Percentiles rank a stretch among this genome's conserved stretches.
Evolutionary conservation across 2,797 vertebrate species (phyloP).

Genomic region (Limnodromus scolopaceus): DNA sequence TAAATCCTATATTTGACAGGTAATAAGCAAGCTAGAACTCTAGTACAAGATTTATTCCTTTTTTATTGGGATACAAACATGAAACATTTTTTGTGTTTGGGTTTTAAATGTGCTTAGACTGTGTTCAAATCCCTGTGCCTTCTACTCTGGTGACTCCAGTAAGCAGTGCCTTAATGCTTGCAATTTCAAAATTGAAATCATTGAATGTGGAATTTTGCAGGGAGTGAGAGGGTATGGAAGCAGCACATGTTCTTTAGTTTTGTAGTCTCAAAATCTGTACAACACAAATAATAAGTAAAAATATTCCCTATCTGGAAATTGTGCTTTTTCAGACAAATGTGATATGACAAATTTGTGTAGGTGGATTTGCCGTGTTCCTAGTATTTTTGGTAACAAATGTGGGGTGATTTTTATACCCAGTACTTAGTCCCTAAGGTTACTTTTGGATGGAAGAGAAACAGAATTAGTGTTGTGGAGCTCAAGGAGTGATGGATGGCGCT

Average conservation of each 20-base stretch:
- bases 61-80: background rate
- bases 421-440: background rate
- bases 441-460: background rate
- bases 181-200: background rate
- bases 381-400: background rate
- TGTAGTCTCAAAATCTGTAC: background rate
- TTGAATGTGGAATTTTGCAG: background rate
- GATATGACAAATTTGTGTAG: background rate
- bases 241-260: background rate
- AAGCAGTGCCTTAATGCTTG: background rate
- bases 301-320: rapidly evolving
- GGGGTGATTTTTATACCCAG: background rate
- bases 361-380: background rate
- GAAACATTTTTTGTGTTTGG: background rate
- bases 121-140: rapidly evolving
- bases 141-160: background rate
- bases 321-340: background rate
- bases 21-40: background rate
- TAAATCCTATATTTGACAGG: background rate
- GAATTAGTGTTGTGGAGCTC: background rate
- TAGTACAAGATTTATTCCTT: background rate
- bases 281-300: background rate
- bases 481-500: slow-evolving; percentile 19
- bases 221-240: background rate
- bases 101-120: background rate